Conservation (phyloP, 1,140 invertebrate species). For the Phthorimaea operculella region DNA sequence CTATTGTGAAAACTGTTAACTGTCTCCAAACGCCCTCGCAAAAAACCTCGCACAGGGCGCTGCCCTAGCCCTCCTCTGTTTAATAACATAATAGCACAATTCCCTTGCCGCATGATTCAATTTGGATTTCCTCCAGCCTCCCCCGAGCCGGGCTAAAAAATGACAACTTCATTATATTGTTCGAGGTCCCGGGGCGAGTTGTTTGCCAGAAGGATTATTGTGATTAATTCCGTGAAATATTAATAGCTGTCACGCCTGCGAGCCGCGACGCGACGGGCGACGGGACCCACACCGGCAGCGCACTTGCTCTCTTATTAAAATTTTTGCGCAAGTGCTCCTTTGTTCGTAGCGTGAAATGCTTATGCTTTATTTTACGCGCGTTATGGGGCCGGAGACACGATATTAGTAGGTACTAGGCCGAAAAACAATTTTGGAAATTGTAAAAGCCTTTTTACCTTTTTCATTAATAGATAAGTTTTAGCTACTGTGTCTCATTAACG, state of each 20-base stretch:
- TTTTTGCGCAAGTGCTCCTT: slow-evolving; percentile 39
- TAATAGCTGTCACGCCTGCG: slow-evolving; percentile 58
- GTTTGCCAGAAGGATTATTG: slow-evolving; percentile 67
- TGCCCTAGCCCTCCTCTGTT: slow-evolving; percentile 67
- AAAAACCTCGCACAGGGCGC: slow-evolving; percentile 53
- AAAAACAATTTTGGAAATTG: too few relatives aligned
- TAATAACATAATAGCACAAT: slow-evolving; percentile 72
- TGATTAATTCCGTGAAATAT: slow-evolving; percentile 68
- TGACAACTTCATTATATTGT: slow-evolving; percentile 68
- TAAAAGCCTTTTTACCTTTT: too few relatives aligned
- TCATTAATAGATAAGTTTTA: too few relatives aligned
- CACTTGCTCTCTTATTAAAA: slow-evolving; percentile 53
- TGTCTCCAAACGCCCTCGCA: slow-evolving; percentile 54
- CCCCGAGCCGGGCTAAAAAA: slow-evolving; percentile 60
- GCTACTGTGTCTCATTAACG: too few relatives aligned
- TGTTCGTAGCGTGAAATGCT: slow-evolving; percentile 9
- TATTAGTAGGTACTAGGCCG: too few relatives aligned
- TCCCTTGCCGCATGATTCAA: slow-evolving; percentile 70
- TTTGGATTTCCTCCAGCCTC: slow-evolving; percentile 69
- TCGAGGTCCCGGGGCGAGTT: slow-evolving; percentile 59
- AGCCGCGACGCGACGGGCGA: not conserved
- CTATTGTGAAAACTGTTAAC: slow-evolving; percentile 67
- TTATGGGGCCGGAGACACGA: too few relatives aligned
- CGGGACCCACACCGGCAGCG: slow-evolving; percentile 14
- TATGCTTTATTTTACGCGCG: too few relatives aligned